Conservation (phyloP, 2,797 vertebrate genomes). For the Harpagifer antarcticus region DNA sequence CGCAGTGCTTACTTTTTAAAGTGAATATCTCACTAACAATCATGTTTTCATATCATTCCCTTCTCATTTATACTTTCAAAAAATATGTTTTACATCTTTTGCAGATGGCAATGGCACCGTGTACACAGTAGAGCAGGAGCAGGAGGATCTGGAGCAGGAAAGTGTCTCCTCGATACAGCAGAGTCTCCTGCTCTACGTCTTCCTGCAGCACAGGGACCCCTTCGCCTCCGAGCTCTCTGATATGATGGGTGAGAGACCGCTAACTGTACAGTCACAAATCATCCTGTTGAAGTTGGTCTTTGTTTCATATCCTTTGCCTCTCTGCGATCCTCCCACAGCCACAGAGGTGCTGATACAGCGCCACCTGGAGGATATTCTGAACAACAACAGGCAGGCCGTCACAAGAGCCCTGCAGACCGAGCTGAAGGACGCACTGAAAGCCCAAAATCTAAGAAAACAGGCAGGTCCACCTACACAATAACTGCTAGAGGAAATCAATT, state of each 20-base stretch:
- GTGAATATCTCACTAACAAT: neutral
- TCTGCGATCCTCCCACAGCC: slow-evolving; percentile 48
- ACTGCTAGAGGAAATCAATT: neutral
- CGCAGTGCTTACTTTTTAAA: slow-evolving; percentile 5
- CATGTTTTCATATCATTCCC: neutral
- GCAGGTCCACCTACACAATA: slow-evolving; percentile 34
- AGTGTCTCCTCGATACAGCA: slow-evolving; percentile 52
- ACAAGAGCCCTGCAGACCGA: slow-evolving; percentile 63
- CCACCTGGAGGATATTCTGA: slow-evolving; percentile 81
- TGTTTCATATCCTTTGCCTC: neutral
- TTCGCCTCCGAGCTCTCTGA: slow-evolving; percentile 75
- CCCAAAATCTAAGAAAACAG: slow-evolving; percentile 59
- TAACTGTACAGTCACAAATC: neutral
- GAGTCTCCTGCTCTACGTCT: slow-evolving; percentile 74
- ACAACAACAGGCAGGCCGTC: slow-evolving; percentile 72
- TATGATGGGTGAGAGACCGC: slow-evolving; percentile 65
- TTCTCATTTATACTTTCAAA: neutral
- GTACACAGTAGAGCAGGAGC: slow-evolving; percentile 57
- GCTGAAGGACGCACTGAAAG: slow-evolving; percentile 61
- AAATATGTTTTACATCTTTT: slow-evolving; percentile 17
- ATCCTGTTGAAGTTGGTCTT: fast-evolving
- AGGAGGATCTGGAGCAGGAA: slow-evolving; percentile 23
- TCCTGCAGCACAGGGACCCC: slow-evolving; percentile 79
- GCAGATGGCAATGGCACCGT: slow-evolving; percentile 53
- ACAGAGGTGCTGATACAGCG: slow-evolving; percentile 73